Evolutionary conservation across 92 coral and sea anemone species (phyloP), one percentile per base, ranked within the genome.

Genomic region (Epizoanthus rinbou): DNA sequence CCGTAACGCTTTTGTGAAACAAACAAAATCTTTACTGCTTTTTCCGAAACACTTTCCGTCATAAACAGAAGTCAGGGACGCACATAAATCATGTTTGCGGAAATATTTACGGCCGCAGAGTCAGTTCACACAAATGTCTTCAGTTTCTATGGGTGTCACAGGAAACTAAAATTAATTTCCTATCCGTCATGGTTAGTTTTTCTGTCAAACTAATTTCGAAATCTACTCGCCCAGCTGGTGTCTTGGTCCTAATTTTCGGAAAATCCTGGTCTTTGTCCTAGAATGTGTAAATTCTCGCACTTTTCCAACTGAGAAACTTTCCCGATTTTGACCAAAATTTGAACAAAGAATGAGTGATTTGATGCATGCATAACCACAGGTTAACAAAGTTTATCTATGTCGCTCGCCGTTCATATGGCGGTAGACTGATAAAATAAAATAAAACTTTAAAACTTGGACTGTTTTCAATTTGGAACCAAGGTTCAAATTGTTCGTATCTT

Each of bases 121-220:
- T 24, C 56, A 41, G 56, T 39, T 8, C 15, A 6, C 17, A 35
- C 35, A 78, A 78, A 50, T 11, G 31, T 0, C 31, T 2, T 0
- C 31, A 2, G 31, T 2, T 28, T 28, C 31, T 2, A 28, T 78
- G 72, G 82, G 82, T 70, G 82, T 78, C 69, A 78, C 82, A 78
- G 82, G 82, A 78, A 78, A 8, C 82, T 78, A 78, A 78, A 78
- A 78, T 78, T 78, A 78, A 78, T 78, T 78, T 78, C 82, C 69
- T 78, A 78, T 78, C 82, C 82, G 71, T 78, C 82, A 78, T 78
- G 37, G 70, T 62, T 19, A 43, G 58, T 15, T 60, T 76, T 78
- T 78, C 82, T 78, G 72, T 78, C 82, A 78, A 78, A 78, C 22
- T 53, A 62, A 78, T 37, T 35, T 78, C 31, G 13, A 71, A n/a